These are phyloP conservation scores for Styela plicata DNA, from an alignment of 23 tunicate species.

Conservation along the genomic window DNA sequence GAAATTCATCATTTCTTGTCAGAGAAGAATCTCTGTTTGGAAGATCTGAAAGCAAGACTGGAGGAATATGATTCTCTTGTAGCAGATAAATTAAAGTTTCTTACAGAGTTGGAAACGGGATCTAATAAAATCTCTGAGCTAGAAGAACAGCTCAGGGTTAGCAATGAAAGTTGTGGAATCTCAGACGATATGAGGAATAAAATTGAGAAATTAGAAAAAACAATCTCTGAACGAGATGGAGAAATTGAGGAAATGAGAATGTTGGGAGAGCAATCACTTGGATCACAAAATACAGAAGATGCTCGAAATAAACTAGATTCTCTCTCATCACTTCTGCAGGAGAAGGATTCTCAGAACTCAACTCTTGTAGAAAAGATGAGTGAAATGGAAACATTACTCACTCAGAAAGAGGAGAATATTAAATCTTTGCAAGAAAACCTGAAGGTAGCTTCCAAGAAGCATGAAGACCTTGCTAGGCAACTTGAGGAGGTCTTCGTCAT, in stretches of 20 bases:
- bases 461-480: background rate
- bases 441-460: background rate
- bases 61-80: background rate
- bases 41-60: background rate
- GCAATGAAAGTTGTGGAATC: background rate
- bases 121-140: background rate
- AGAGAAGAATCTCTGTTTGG: background rate
- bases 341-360: background rate
- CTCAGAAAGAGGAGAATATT: slow-evolving; percentile 3
- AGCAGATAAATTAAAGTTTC: background rate
- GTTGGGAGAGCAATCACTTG: background rate
- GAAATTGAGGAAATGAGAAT: background rate
- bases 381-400: background rate
- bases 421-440: background rate
- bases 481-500: background rate
- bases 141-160: background rate
- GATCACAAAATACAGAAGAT: background rate
- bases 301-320: background rate
- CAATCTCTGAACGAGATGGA: background rate
- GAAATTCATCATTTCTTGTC: background rate
- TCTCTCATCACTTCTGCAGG: background rate
- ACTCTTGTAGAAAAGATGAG: background rate
- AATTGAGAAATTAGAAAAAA: background rate
- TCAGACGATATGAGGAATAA: background rate
- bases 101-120: background rate